Percentiles rank a stretch among this genome's conserved stretches.
These are phyloP conservation scores for Mohoua ochrocephala DNA, from an alignment of 2,113 vertebrate genomes.

Conservation along the genomic window DNA sequence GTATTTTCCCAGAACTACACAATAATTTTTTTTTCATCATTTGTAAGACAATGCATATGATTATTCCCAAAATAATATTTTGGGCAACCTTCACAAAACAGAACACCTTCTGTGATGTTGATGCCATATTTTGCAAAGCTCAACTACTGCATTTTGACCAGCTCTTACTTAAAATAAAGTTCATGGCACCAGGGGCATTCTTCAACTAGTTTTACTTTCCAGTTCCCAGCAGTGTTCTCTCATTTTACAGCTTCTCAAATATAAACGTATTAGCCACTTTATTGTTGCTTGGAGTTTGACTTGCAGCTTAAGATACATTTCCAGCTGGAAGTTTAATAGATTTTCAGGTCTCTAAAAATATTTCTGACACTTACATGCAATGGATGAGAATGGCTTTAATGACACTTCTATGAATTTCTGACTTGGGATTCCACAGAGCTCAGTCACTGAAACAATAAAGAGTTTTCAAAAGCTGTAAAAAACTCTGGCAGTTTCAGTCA, in stretches of 20 bases:
- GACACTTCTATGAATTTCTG: neutral
- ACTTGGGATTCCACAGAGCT: neutral
- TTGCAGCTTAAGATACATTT: constrained; percentile 34
- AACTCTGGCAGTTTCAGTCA: neutral
- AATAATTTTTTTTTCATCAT: neutral
- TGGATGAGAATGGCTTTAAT: neutral
- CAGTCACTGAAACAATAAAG: neutral
- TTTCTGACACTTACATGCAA: neutral
- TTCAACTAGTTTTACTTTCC: neutral
- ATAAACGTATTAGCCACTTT: constrained; percentile 13
- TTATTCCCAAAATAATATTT: neutral
- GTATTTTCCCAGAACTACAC: neutral
- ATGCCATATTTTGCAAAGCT: neutral
- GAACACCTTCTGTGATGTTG: neutral
- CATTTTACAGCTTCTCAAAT: constrained; percentile 13
- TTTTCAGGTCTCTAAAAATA: constrained; percentile 25
- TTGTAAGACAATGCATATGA: neutral
- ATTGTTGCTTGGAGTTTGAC: neutral
- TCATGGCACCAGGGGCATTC: neutral
- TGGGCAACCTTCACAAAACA: neutral
- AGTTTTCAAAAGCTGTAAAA: neutral
- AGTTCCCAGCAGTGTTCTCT: neutral
- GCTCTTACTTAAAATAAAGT: constrained; percentile 8
- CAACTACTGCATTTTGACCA: neutral
- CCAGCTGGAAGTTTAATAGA: constrained; percentile 7